phyloP scores from a whole-genome alignment of 2,113 vertebrate species.

The Lophotis ruficrista region DNA sequence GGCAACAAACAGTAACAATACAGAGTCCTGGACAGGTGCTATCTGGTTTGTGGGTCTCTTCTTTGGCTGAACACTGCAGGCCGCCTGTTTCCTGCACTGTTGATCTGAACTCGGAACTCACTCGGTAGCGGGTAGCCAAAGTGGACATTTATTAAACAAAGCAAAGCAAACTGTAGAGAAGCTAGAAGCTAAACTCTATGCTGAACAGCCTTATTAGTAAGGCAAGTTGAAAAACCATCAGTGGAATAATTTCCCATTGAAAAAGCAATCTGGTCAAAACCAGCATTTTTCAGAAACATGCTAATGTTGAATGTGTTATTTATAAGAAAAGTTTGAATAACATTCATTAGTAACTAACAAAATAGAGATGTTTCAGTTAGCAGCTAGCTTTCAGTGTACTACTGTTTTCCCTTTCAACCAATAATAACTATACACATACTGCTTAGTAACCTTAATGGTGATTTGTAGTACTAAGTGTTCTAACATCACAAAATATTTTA shows the following conservation, averaged over 20 bases:
- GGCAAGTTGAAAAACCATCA: not conserved
- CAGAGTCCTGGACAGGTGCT: not conserved
- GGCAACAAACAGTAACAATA: not conserved
- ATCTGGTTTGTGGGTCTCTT: not conserved
- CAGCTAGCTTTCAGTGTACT: not conserved
- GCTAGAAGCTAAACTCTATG: not conserved
- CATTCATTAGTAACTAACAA: not conserved
- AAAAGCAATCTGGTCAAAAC: not conserved
- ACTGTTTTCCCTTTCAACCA: not conserved
- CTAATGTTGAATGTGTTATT: not conserved
- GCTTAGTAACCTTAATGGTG: not conserved
- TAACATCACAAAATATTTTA: not conserved
- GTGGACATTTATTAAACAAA: not conserved
- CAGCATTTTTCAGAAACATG: not conserved
- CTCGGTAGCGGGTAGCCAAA: not conserved
- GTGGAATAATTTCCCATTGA: not conserved
- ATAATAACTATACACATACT: not conserved
- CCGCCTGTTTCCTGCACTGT: not conserved
- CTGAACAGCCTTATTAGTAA: not conserved
- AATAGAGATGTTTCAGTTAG: not conserved
- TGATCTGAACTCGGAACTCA: not conserved
- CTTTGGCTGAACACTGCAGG: not conserved
- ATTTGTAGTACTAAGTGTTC: not conserved
- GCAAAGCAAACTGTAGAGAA: not conserved
- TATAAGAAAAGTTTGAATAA: not conserved